Evolutionary conservation across 1,140 invertebrate species (phyloP), one percentile per base, ranked within the genome.

Genomic region (Diorhabda sublineata): DNA sequence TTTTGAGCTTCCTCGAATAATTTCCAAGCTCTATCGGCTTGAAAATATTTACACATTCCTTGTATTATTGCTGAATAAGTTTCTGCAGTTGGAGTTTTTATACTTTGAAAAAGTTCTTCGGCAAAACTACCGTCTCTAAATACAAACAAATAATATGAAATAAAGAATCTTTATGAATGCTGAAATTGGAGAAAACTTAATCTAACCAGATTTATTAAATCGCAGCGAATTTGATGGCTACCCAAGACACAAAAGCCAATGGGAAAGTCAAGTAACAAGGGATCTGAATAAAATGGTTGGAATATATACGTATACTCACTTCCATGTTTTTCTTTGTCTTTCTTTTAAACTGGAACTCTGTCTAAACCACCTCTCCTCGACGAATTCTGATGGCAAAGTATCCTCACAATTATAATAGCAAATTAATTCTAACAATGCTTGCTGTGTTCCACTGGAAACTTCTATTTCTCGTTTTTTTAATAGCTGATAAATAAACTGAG

Each of bases 341-440:
- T 89, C 85, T 67, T 81, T 84, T 4, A 75, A 74, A 66, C 79
- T 73, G 75, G 78, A 74, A 73, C 81, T 80, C 64, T 85, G 82
- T 70, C 76, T 76, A 77, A 91, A 94, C 91, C 90, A 95, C 64
- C 87, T 85, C 80, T 94, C 90, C 79, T 94, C 91, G n/a, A 90
- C 78, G 76, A 88, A 89, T 61, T 93, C 89, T 57, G 87, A 84
- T 8, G 85, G 81, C 41, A 87, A 66, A 0, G 85, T 82, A 69
- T 92, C 88, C 62, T 87, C 82, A 71, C 86, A 84, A 82, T 97
- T 96, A 73, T 88, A 91, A 80, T 89, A 96, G 77, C 92, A 94
- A 3, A 95, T 77, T 9, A 96, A 78, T 81, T 97, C 92, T 7
- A 97, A 81, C n/a, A 96, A 81, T 9, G 86, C 81, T 72, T 93